Base-by-base conservation (phyloP, 2,888 invertebrate genomes). In the Chrysolina americana region DNA sequence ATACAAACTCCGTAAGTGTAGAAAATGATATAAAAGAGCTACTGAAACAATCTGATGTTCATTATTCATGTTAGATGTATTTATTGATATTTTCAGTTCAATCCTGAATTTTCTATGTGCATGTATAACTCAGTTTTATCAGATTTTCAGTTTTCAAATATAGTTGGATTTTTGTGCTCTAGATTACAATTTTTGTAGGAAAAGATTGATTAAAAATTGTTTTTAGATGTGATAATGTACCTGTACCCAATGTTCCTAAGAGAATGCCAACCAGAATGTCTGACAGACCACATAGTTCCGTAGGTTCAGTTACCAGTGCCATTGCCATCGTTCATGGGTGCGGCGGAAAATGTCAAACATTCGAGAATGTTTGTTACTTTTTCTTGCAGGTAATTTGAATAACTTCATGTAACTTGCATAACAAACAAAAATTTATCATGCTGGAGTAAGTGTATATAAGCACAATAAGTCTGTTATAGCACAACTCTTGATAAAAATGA, bases 301-400 rank as follows among this genome's bases (percentile, higher is more conserved):
- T 85, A 78, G 86, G 87, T 80, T 86, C 87, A 3, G 86, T 88
- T 17, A 86, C 87, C 23, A 88, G 87, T 75, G 90, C 91, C 68
- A 90, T 91, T 63, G 90, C 91, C 68, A 90, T 91, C 62, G 91
- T 92, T 75, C 91, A 92, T 77, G 92, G 92, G 28, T 93, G 93
- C 86, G 93, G 93, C 13, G 93, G 93, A 5, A 92, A 92, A 84
- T 93, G 93, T 80, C 91, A 92, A 78, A 92, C 92, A 78, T 92
- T 92, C 89, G 93, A 93, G 89, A 92, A 92, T 89, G 92, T 93
- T 81, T 93, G 92, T 88, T 93, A 93, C 87, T 92, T 92, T 86
- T 92, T 92, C 83, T 89, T 93, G 83, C 92, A 92, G 90, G 92
- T 92, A 83, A 81, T 79, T 78, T 17, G 2, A 9, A 19, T 17